Evolutionary conservation across 2,113 vertebrate genomes (phyloP).

Genomic region (Lepus europaeus): DNA sequence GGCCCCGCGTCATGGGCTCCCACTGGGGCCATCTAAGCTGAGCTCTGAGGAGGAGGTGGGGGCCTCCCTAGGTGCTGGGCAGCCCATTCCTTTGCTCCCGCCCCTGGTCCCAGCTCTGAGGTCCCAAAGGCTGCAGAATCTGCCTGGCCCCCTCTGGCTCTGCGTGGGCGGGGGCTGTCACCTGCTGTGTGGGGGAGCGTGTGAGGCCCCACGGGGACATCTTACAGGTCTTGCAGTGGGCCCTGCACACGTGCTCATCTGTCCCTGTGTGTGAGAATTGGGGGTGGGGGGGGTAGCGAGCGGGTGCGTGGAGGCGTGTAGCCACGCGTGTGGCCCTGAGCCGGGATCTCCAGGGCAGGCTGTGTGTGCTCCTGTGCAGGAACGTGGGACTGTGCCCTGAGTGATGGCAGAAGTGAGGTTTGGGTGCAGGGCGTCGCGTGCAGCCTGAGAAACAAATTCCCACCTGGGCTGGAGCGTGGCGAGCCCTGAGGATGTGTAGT

Average conservation of each 20-base stretch:
- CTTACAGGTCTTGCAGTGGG: not conserved
- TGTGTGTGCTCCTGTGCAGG: not conserved
- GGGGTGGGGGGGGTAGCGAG: no score
- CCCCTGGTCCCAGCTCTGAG: not conserved
- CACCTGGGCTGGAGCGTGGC: accelerated
- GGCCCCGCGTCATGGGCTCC: not conserved
- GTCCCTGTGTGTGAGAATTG: not conserved
- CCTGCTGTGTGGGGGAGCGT: no score
- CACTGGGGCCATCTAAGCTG: not conserved
- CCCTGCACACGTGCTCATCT: not conserved
- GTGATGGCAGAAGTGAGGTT: not conserved
- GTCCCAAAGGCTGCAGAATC: not conserved
- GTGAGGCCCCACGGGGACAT: no score
- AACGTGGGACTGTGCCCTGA: not conserved
- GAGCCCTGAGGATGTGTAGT: not conserved
- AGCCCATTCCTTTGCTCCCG: not conserved
- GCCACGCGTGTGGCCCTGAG: accelerated
- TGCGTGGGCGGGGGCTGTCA: accelerated
- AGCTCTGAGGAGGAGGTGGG: not conserved
- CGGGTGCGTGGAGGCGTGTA: no score
- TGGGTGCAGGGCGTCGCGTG: not conserved
- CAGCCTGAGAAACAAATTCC: not conserved
- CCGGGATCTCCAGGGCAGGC: not conserved
- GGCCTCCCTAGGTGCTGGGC: accelerated
- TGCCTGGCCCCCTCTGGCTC: not conserved